Conservation (phyloP, 2,113 vertebrate genomes). For the Atlantisia rogersi region DNA sequence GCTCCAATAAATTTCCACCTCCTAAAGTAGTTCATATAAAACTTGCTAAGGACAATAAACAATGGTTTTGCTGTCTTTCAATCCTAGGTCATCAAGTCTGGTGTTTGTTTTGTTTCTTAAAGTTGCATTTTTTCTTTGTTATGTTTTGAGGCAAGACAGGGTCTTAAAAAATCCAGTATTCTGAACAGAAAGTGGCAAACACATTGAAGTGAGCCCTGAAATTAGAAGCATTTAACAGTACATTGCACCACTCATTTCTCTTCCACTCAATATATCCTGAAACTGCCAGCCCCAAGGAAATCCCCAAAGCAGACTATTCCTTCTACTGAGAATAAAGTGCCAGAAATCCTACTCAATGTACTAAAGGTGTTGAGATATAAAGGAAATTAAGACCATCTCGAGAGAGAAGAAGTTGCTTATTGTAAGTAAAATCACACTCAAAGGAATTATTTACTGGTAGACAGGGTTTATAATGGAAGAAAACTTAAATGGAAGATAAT, state of each 20-base stretch:
- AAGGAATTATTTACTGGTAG: background rate
- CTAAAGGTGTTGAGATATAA: background rate
- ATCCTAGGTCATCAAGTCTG: background rate
- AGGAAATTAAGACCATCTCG: background rate
- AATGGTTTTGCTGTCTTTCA: background rate
- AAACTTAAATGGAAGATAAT: background rate
- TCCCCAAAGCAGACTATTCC: background rate
- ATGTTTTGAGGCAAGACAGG: background rate
- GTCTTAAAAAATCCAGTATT: background rate
- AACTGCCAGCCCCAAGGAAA: accelerated
- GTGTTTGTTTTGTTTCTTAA: background rate
- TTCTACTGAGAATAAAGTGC: background rate
- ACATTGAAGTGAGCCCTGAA: background rate
- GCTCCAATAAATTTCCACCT: background rate
- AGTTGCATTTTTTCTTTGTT: background rate
- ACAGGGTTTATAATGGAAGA: background rate
- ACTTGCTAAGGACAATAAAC: background rate
- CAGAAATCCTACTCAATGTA: background rate
- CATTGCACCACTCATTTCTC: background rate
- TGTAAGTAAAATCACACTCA: background rate
- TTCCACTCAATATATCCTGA: background rate
- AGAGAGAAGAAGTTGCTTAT: background rate
- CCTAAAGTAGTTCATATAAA: background rate
- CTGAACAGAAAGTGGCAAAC: background rate
- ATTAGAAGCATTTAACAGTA: background rate